A percentile compares a stretch with the other conserved stretches of the same genome.
Conservation (phyloP, 2,888 invertebrate genomes). For the Molorchus minor region DNA sequence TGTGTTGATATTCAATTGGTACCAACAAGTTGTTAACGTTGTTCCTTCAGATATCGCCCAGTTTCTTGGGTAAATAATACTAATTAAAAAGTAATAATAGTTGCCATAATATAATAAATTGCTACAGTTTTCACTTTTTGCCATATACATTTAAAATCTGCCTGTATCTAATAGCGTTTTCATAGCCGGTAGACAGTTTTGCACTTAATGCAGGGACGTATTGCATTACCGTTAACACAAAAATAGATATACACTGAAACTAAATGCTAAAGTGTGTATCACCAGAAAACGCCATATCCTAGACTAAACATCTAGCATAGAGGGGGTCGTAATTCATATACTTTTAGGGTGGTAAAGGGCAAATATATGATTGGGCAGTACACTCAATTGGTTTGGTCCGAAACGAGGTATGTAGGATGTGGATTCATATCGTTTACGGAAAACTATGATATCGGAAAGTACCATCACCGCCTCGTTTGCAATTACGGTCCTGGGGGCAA, state of each 20-base stretch:
- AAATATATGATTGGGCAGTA: constrained; percentile 44
- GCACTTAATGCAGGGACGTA: no score
- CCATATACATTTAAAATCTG: no score
- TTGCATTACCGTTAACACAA: no score
- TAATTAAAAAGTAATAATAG: constrained; percentile 8
- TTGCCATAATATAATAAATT: no score
- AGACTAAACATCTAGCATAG: no score
- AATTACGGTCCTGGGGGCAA: constrained; percentile 48
- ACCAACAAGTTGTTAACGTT: constrained; percentile 44
- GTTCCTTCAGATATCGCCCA: constrained; percentile 42
- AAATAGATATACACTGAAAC: no score
- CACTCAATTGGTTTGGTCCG: constrained; percentile 46
- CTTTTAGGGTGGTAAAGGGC: constrained; percentile 40
- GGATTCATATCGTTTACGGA: constrained; percentile 41
- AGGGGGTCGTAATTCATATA: no score
- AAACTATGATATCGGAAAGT: constrained; percentile 12
- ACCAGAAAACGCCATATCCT: no score
- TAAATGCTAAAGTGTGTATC: no score
- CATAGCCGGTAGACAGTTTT: no score
- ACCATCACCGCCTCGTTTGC: constrained; percentile 44
- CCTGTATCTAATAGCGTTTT: no score
- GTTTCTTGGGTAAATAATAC: constrained; percentile 45
- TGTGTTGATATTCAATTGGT: constrained; percentile 46
- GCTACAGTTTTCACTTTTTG: no score
- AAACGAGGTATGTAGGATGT: constrained; percentile 45